Evolutionary conservation across 2,888 invertebrate species (phyloP).

Genomic region (Athalia circularis): DNA sequence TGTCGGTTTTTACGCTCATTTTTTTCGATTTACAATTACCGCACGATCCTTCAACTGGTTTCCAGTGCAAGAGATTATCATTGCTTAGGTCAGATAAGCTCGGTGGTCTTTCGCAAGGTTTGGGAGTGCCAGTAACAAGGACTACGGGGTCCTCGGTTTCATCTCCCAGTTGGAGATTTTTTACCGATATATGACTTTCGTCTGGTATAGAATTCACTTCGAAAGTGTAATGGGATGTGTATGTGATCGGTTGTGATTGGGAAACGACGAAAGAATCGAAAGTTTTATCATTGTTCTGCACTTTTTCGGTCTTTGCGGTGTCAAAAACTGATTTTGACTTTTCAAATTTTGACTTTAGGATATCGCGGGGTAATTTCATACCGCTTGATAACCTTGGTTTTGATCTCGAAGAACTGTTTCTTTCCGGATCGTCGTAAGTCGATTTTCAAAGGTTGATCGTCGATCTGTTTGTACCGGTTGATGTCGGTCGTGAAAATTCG

Average conservation of each 20-base stretch:
- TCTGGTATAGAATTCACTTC: neutral
- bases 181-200: neutral
- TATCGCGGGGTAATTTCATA: slow-evolving; percentile 28
- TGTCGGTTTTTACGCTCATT: too few species aligned
- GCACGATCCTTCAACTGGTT: too few species aligned
- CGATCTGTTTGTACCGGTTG: slow-evolving; percentile 28
- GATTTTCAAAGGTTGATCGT: slow-evolving; percentile 19
- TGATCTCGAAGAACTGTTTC: neutral
- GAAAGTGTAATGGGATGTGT: slow-evolving; percentile 25
- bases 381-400: slow-evolving; percentile 16
- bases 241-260: neutral
- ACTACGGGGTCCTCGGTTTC: too few species aligned
- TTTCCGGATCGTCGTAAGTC: slow-evolving; percentile 18
- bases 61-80: too few species aligned
- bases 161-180: too few species aligned
- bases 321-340: slow-evolving; percentile 27
- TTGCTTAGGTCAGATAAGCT: too few species aligned
- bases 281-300: neutral
- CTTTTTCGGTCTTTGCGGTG: neutral
- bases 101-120: too few species aligned
- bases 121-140: too few species aligned
- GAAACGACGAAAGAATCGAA: neutral
- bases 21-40: too few species aligned
- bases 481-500: slow-evolving; percentile 19
- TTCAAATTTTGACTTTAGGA: slow-evolving; percentile 28